Percentiles rank a stretch among this genome's conserved stretches.
phyloP scores from a whole-genome alignment of 2,888 invertebrate genomes.

The Melinaea marsaeus region DNA sequence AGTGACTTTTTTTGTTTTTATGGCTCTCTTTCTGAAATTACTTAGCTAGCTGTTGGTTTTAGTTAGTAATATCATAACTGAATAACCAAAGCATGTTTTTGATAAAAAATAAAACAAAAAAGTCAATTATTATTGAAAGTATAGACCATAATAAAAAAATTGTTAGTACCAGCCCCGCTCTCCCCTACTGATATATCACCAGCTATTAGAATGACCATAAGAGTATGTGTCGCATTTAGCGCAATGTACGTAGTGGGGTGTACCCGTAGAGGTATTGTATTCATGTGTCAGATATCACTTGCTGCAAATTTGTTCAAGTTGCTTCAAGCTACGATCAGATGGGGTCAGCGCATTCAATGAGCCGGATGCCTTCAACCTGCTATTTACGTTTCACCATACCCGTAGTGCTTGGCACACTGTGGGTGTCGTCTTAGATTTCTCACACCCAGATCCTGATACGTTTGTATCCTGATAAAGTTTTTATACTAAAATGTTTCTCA shows the following conservation, averaged over 20 bases:
- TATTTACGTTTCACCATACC: slow-evolving; percentile 74
- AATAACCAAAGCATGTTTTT: too few species aligned
- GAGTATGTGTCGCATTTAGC: too few species aligned
- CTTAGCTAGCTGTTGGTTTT: too few species aligned
- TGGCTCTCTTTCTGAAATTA: too few species aligned
- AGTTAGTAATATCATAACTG: too few species aligned
- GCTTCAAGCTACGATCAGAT: slow-evolving; percentile 70
- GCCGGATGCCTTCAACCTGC: slow-evolving; percentile 75
- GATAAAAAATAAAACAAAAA: too few species aligned
- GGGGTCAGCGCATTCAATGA: slow-evolving; percentile 77
- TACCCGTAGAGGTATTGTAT: slow-evolving; percentile 38
- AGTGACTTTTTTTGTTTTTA: too few species aligned
- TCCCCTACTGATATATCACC: too few species aligned
- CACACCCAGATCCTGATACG: slow-evolving; percentile 41
- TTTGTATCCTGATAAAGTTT: slow-evolving; percentile 30
- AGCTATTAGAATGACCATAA: too few species aligned
- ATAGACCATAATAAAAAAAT: too few species aligned
- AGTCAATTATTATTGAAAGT: too few species aligned
- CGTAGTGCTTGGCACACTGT: slow-evolving; percentile 73
- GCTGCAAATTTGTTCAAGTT: slow-evolving; percentile 53
- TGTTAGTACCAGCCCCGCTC: too few species aligned
- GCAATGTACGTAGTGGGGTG: slow-evolving; percentile 30
- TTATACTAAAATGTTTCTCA: slow-evolving; percentile 1
- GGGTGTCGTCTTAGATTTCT: slow-evolving; percentile 61
- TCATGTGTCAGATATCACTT: slow-evolving; percentile 43